Evolutionary conservation across 2,888 invertebrate genomes (phyloP).

Genomic region (Hyalella azteca): DNA sequence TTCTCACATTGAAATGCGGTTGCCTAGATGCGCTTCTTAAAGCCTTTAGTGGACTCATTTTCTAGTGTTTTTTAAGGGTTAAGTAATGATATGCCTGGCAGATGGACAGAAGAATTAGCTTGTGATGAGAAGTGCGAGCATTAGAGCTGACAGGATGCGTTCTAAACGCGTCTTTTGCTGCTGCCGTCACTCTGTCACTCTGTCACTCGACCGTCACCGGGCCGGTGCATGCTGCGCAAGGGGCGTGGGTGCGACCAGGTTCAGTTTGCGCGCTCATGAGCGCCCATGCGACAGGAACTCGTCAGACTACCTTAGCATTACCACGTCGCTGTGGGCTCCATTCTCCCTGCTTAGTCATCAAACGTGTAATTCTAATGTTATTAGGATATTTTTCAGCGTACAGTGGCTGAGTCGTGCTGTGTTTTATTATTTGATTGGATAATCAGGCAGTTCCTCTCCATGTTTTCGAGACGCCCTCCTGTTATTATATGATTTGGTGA

Average conservation of each 20-base stretch:
- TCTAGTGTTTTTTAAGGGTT: too few species aligned
- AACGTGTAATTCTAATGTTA: conserved; percentile 29
- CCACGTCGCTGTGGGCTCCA: conserved; percentile 16
- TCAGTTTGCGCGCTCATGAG: not conserved
- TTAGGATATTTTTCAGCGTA: conserved; percentile 31
- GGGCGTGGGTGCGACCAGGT: not conserved
- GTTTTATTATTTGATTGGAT: conserved; percentile 34
- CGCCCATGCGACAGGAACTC: conserved; percentile 26
- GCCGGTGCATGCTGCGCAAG: too few species aligned
- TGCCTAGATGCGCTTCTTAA: too few species aligned
- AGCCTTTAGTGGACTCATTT: too few species aligned
- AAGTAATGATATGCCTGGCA: not conserved
- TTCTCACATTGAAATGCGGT: too few species aligned
- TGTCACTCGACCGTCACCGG: not conserved
- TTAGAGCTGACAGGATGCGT: conserved; percentile 15
- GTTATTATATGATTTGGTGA: conserved; percentile 35
- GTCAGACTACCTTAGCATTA: not conserved
- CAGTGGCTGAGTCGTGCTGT: conserved; percentile 27
- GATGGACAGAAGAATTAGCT: not conserved
- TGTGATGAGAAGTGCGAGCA: not conserved
- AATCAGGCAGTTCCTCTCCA: conserved; percentile 27
- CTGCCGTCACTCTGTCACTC: conserved; percentile 20
- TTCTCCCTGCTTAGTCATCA: conserved; percentile 19
- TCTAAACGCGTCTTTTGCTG: conserved; percentile 12
- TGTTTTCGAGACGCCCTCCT: not conserved